Base-by-base conservation (phyloP, 2,888 invertebrate genomes). In the Atherix ibis region DNA sequence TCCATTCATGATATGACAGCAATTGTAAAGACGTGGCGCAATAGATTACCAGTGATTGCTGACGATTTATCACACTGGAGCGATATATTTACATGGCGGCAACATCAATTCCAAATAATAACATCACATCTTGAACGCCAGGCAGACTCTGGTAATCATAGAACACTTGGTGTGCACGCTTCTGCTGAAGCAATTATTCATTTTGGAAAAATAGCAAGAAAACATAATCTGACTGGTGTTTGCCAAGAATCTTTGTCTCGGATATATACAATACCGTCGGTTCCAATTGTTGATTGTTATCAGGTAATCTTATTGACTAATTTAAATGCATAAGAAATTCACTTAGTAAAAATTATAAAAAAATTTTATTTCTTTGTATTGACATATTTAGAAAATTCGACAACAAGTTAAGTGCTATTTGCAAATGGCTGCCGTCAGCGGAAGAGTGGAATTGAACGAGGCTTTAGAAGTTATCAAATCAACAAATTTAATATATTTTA, bases 31-130 rank as follows among this genome's bases (percentile, higher is more conserved):
- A 97, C 95, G 0, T 98, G 98, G 98, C 74, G 92, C 46, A 95
- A 97, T 63, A 76, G 95, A 2, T 64, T 95, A 48, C 95, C 95
- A 1, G 89, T 94, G 18, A 87, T 95, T 40, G 87, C 89, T 2
- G 97, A 97, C 60, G 89, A 94, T 58, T 67, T 97, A 34, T 87
- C 88, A 10, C 95, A 97, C 63, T 97, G 97, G 95, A 88, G 88
- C 51, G 94, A 97, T 50, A 88, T 97, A 37, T 94, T 95, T 60
- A 87, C 88, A 1, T 97, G 95, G 97, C 66, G 95, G 1, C 94
- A 95, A 51, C 92, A 92, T 59, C 94, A 95, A 60, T 97, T 94
- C 57, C 87, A 91, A 58, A 88, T 84, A 53, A 88, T 91, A 46
- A 81, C 85, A 4, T 76, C 72, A 34, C 82, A 85, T 52, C 81